Base-by-base conservation (phyloP, 2,797 vertebrate genomes). In the Spondyliosoma cantharus region DNA sequence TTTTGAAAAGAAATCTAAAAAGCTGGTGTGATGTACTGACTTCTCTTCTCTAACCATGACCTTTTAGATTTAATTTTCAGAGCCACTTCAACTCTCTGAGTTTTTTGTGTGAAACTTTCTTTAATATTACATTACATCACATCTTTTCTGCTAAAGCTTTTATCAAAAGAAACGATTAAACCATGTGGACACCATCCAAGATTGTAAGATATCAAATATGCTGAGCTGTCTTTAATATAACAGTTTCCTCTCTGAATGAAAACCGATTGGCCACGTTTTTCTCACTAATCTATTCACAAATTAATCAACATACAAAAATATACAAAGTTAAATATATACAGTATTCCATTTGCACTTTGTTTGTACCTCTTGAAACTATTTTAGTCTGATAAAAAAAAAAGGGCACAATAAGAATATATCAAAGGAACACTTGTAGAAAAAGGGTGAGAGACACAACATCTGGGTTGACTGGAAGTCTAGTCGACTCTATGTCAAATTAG, bases 31-130 rank as follows among this genome's bases (percentile, higher is more conserved):
- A 65, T 12, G 12, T 53, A 53, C 42, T 46, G n/a, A 46, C 43
- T 42, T 43, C 16, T 66, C 24, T 20, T 60, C 45, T 59, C 29
- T 54, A 45, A 74, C 24, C 59, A 61, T 52, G 7, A 50, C 32
- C 20, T 71, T 49, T 54, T 9, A 69, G 3, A 59, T 45, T 52
- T 45, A 76, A 63, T 27, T 25, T 61, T 72, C 50, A 37, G 43
- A 42, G 15, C 8, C 49, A 20, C 24, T 50, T 15, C 45, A 24
- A 43, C 45, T 12, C 22, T 65, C 66, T 25, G 3, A 3, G 43
- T 76, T 52, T 48, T 65, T 67, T 70, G 52, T 59, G 46, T 61
- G 27, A 61, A 71, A 62, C 9, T 17, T 4, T 62, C 24, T 72
- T 71, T 71, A 42, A 32, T 42, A 22, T 20, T 52, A 22, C 13